These are phyloP conservation scores for Saxidomus purpurata DNA, from an alignment of 1,140 invertebrate species.

Conservation along the genomic window DNA sequence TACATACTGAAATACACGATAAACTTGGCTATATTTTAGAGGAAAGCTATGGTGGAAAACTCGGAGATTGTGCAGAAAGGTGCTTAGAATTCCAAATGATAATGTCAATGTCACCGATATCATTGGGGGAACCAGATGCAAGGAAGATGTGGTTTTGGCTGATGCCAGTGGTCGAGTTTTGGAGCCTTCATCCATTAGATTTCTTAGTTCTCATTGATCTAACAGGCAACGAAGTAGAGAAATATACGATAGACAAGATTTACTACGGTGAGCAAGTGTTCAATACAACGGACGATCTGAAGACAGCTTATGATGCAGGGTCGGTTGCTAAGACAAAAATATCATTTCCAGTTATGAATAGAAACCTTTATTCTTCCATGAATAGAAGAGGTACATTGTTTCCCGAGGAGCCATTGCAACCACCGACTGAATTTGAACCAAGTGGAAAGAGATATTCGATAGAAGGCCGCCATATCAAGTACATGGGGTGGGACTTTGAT, in stretches of 20 bases:
- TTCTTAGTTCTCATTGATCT: constrained; percentile 72
- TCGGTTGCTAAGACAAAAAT: constrained; percentile 72
- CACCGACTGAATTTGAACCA: constrained; percentile 73
- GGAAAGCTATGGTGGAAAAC: constrained; percentile 74
- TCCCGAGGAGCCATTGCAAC: constrained; percentile 55
- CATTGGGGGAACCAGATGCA: constrained; percentile 51
- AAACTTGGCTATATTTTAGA: constrained; percentile 64
- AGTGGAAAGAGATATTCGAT: constrained; percentile 80
- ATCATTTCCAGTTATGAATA: constrained; percentile 57
- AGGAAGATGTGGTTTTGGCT: constrained; percentile 74
- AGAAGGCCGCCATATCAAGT: constrained; percentile 73
- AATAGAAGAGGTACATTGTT: constrained; percentile 64
- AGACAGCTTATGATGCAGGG: constrained; percentile 65
- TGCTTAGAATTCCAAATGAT: constrained; percentile 70
- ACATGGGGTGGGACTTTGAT: constrained; percentile 81
- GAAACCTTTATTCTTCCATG: constrained; percentile 68
- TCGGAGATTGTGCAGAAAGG: constrained; percentile 72
- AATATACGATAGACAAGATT: constrained; percentile 69
- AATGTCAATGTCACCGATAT: constrained; percentile 65
- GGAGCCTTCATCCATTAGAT: constrained; percentile 68
- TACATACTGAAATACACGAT: background rate
- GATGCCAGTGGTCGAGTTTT: constrained; percentile 65
- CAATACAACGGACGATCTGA: constrained; percentile 69
- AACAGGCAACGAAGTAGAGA: constrained; percentile 60
- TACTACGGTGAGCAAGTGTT: constrained; percentile 75